Conservation (phyloP, 1,140 invertebrate species). For the Listronotus oregonensis region DNA sequence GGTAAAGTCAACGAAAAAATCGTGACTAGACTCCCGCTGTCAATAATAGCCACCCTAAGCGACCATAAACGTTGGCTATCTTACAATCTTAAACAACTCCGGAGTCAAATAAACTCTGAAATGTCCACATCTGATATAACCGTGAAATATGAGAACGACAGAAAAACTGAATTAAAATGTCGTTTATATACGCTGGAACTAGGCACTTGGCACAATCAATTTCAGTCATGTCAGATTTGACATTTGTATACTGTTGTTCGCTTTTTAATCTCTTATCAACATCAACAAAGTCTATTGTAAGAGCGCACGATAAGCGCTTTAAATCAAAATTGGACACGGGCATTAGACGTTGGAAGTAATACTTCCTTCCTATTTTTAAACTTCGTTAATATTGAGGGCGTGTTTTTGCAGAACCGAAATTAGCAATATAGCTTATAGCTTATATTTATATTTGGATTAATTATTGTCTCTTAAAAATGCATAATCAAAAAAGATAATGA, state of each 20-base stretch:
- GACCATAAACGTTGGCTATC: conserved; percentile 22
- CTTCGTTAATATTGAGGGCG: too few species aligned
- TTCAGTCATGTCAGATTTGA: conserved; percentile 31
- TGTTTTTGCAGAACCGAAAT: too few species aligned
- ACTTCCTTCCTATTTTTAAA: conserved; percentile 3
- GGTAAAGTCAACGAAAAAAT: conserved; percentile 8
- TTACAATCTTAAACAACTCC: conserved; percentile 46
- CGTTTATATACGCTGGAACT: conserved; percentile 34
- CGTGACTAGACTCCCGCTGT: conserved; percentile 27
- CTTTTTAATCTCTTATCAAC: conserved; percentile 28
- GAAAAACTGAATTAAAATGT: conserved; percentile 46
- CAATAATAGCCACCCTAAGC: conserved; percentile 19
- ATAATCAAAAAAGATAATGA: too few species aligned
- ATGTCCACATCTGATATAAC: conserved; percentile 44
- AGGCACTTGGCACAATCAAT: conserved; percentile 30
- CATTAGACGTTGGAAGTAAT: conserved; percentile 3
- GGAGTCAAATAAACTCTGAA: conserved; percentile 45
- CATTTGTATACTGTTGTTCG: conserved; percentile 29
- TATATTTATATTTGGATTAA: too few species aligned
- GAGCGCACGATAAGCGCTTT: conserved; percentile 25
- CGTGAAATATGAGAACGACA: conserved; percentile 43
- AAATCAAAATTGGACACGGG: conserved; percentile 21
- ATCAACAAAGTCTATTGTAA: conserved; percentile 24
- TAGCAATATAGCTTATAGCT: too few species aligned
- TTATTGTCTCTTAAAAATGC: too few species aligned